Evolutionary conservation across 2,797 vertebrate genomes (phyloP), one percentile per base, ranked within the genome.

Genomic region (Diglossa cyanea): DNA sequence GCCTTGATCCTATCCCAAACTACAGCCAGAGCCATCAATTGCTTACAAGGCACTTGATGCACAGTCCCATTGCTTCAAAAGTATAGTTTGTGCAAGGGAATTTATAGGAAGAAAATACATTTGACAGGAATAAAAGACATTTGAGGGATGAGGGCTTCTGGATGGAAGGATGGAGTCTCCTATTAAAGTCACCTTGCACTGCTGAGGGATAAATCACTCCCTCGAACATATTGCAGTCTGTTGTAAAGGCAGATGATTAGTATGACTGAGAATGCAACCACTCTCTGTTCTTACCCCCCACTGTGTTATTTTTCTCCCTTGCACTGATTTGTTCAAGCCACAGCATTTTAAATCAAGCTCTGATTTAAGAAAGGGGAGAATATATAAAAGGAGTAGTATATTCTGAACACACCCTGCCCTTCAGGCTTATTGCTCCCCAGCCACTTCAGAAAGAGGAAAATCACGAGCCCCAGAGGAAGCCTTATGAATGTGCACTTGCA

Each of bases 161-260:
- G 93, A 96, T 86, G 86, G 73, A 95, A 82, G 74, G 76, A 95
- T 81, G 60, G 55, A 93, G 90, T 90, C 88, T 91, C 90, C 88
- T 96, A 82, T 94, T 95, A 94, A 96, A 95, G 91, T 96, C 91
- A 94, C 88, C 88, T 95, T 94, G 81, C 53, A 18, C 55, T 94
- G 91, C 94, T 90, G 81, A 88, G 96, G 89, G 86, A 93, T 95
- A 93, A 96, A 95, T 96, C 94, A 94, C 79, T 94, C 88, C 82
- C 89, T 86, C 0, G 9, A 94, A 95, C 91, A 91, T 94, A 94
- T 70, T 95, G 93, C 85, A 91, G 82, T 60, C 73, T 91, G 89
- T 76, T 93, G 93, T 94, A 96, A 96, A 96, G 77, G 79, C 85
- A 93, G 91, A 93, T 96, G 88, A 95, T 96, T 96, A 94, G 96